Conservation (phyloP, 2,113 vertebrate genomes). For the Muntiacus reevesi region DNA sequence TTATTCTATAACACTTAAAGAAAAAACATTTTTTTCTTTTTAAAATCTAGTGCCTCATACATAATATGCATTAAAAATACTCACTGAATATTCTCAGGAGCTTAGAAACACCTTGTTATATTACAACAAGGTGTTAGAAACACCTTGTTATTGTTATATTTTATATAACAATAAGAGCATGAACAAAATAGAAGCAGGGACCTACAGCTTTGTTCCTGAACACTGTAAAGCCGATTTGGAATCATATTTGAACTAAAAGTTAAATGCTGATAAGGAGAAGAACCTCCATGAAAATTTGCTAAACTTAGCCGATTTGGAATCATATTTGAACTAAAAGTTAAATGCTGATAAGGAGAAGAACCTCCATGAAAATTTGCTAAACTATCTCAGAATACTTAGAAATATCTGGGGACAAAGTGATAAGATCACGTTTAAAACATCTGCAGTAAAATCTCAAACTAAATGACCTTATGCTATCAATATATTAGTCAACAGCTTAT, state of each 20-base stretch:
- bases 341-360: neutral
- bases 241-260: neutral
- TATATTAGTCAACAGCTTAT: neutral
- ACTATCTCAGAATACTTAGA: conserved; percentile 14
- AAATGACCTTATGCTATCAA: neutral
- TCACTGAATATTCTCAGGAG: neutral
- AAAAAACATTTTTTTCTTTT: neutral
- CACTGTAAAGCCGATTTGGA: neutral
- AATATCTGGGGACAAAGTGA: neutral
- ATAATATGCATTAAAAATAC: neutral
- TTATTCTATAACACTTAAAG: neutral
- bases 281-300: neutral
- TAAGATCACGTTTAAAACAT: neutral
- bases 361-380: neutral
- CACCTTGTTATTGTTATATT: neutral
- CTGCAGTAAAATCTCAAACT: neutral
- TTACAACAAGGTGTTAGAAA: no score
- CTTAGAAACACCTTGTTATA: neutral
- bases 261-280: neutral
- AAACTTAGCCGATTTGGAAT: neutral
- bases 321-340: neutral
- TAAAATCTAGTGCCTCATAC: neutral
- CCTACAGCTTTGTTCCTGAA: neutral
- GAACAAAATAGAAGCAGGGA: neutral
- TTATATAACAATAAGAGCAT: neutral